Conservation (phyloP, 2,888 invertebrate genomes). For the Sarcophaga subvicina region DNA sequence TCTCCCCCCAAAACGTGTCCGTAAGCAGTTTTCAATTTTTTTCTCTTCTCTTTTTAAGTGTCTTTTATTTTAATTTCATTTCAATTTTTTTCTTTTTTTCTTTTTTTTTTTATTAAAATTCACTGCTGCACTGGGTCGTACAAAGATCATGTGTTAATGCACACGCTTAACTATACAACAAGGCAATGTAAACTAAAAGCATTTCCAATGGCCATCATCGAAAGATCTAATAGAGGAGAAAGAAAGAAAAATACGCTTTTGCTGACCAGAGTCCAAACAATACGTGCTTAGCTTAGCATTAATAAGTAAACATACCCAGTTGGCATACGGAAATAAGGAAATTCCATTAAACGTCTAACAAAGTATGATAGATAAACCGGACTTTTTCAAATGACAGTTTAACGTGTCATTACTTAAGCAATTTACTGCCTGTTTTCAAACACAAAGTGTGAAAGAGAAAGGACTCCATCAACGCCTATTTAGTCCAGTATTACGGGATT, state of each 20-base stretch:
- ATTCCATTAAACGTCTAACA: not conserved
- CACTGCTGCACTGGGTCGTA: not conserved
- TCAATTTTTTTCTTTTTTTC: not conserved
- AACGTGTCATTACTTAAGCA: no score
- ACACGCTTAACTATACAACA: no score
- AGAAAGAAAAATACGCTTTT: not conserved
- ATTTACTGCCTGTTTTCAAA: no score
- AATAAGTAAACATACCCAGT: not conserved
- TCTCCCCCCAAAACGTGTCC: constrained; percentile 32
- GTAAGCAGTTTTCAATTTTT: not conserved
- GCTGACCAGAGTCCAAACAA: not conserved
- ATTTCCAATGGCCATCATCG: not conserved
- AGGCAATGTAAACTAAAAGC: no score
- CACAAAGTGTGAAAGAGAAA: no score
- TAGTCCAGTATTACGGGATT: no score
- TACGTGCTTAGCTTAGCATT: not conserved
- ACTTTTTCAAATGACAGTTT: no score
- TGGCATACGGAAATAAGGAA: not conserved
- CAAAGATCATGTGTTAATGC: constrained; percentile 9
- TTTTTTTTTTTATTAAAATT: not conserved
- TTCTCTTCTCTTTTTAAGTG: not conserved
- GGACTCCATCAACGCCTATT: no score
- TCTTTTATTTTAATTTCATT: not conserved
- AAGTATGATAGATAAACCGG: no score
- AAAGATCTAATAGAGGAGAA: not conserved